Conservation (phyloP, 23 tunicate species). For the Halocynthia aurantium region DNA sequence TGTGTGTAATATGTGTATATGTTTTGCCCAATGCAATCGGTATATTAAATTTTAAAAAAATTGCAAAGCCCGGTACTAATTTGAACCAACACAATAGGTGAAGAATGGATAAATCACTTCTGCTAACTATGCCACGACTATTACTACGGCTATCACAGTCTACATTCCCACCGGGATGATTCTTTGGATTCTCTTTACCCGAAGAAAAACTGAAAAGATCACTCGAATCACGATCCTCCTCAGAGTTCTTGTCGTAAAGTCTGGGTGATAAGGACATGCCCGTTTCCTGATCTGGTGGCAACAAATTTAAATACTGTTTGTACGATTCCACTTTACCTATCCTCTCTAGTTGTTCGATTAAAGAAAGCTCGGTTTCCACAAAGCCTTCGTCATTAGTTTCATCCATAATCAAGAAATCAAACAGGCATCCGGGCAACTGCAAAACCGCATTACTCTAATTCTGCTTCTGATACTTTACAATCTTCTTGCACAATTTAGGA, state of each 20-base stretch:
- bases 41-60: neutral
- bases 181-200: slow-evolving; percentile 1
- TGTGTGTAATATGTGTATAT: too few species aligned
- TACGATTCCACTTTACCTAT: neutral
- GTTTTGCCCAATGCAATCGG: too few species aligned
- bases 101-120: neutral
- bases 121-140: neutral
- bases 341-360: too few species aligned
- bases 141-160: neutral
- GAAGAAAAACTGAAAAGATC: slow-evolving; percentile 22
- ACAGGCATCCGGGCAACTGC: too few species aligned
- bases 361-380: too few species aligned
- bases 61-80: neutral
- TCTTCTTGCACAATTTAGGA: too few species aligned
- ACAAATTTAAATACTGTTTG: slow-evolving; percentile 28
- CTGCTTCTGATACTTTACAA: too few species aligned
- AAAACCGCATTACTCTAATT: too few species aligned
- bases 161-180: slow-evolving; percentile 18
- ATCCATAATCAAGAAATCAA: neutral
- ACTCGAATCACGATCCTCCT: neutral
- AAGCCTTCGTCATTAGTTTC: neutral
- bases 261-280: neutral
- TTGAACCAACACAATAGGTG: too few species aligned
- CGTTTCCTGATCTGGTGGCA: slow-evolving; percentile 9
- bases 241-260: neutral